These are phyloP conservation scores for Rhimphoctona megacephalus DNA, from an alignment of 2,888 invertebrate species.

Conservation along the genomic window DNA sequence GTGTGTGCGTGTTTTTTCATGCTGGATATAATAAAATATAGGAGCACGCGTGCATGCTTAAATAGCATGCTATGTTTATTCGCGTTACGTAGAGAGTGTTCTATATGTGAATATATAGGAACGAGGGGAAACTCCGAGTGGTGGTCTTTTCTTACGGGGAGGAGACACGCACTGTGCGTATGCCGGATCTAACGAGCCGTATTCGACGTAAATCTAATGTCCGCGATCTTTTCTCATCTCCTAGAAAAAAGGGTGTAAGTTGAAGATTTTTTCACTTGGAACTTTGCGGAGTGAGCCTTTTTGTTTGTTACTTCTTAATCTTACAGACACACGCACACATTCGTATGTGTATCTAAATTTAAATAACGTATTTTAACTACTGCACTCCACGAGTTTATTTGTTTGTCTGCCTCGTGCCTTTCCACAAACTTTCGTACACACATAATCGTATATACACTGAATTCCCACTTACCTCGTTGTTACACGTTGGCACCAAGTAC, in stretches of 20 bases:
- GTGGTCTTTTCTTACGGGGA: slow-evolving; percentile 71
- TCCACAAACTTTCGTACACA: slow-evolving; percentile 21
- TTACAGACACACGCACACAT: background rate
- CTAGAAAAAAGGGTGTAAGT: background rate
- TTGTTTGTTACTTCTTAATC: background rate
- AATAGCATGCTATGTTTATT: slow-evolving; percentile 51
- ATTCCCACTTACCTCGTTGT: background rate
- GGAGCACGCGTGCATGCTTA: slow-evolving; percentile 60
- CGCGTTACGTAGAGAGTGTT: slow-evolving; percentile 10
- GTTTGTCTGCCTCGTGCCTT: slow-evolving; percentile 61
- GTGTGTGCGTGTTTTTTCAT: slow-evolving; percentile 13
- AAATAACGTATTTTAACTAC: slow-evolving; percentile 37
- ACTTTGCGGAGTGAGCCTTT: background rate
- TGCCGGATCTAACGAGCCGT: slow-evolving; percentile 83
- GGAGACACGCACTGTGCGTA: slow-evolving; percentile 83
- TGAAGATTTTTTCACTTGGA: background rate
- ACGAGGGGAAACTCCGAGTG: slow-evolving; percentile 37
- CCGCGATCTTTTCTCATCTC: slow-evolving; percentile 67
- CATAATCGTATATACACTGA: background rate
- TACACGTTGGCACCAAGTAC: slow-evolving; percentile 33
- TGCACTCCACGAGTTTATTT: slow-evolving; percentile 29
- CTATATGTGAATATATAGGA: slow-evolving; percentile 2
- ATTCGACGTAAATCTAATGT: slow-evolving; percentile 78
- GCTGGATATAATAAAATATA: slow-evolving; percentile 44
- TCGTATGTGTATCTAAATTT: slow-evolving; percentile 9